These are phyloP conservation scores for Tretioscincus oriximinensis DNA, from an alignment of 2,113 vertebrate species.

Conservation along the genomic window DNA sequence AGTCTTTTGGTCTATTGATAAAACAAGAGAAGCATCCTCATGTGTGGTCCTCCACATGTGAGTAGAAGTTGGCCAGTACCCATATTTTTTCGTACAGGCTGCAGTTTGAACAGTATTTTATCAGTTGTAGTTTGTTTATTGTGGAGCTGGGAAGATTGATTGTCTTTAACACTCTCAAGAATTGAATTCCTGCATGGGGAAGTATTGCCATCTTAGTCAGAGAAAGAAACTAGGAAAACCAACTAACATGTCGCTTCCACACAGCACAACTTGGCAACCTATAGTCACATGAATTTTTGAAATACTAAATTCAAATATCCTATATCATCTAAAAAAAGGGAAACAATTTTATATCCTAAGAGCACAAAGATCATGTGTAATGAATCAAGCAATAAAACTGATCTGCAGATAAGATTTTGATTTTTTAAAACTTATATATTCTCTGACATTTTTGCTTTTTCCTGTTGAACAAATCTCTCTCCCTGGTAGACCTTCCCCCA, in stretches of 20 bases:
- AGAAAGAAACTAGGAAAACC: neutral
- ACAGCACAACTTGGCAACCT: neutral
- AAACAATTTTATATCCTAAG: slow-evolving; percentile 22
- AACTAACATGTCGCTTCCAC: neutral
- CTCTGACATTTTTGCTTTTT: slow-evolving; percentile 13
- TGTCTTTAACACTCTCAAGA: neutral
- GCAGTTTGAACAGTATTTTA: neutral
- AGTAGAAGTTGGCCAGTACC: neutral
- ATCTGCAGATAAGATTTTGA: neutral
- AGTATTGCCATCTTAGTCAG: neutral
- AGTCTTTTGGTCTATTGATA: neutral
- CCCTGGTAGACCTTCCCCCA: slow-evolving; percentile 25
- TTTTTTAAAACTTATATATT: neutral
- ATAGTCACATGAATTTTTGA: neutral
- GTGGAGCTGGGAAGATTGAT: too few species aligned
- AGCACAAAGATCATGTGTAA: slow-evolving; percentile 17
- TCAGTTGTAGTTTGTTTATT: neutral
- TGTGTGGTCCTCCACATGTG: neutral
- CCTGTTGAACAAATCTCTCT: slow-evolving; percentile 9
- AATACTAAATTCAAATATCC: slow-evolving; percentile 1
- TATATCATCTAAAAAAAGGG: neutral
- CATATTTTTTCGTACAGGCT: too few species aligned
- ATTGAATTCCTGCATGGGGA: neutral
- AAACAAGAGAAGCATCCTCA: neutral
- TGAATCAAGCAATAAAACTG: slow-evolving; percentile 3